Conservation (phyloP, 2,888 invertebrate species). For the Ypsolopha sequella region DNA sequence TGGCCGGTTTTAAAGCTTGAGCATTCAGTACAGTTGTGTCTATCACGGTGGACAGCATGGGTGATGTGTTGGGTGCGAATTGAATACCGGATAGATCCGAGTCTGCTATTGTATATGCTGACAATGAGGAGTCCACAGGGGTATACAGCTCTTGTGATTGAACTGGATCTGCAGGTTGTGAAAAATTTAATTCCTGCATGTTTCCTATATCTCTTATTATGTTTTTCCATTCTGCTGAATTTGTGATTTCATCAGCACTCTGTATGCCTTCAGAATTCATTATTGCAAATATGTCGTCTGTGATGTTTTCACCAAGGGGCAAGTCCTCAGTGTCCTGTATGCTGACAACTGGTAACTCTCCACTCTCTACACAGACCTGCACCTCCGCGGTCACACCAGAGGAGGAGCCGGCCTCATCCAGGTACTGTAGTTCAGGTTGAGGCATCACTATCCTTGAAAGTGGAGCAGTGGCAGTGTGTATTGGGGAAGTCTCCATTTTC, state of each 20-base stretch:
- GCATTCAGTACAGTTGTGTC: conserved; percentile 24
- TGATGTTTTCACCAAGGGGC: conserved; percentile 56
- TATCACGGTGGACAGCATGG: conserved; percentile 34
- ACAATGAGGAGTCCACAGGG: conserved; percentile 30
- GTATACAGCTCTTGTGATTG: conserved; percentile 44
- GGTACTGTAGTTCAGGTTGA: conserved; percentile 46
- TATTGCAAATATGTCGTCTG: conserved; percentile 63
- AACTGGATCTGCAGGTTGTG: conserved; percentile 37
- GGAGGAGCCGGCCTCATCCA: conserved; percentile 44
- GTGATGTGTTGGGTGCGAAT: conserved; percentile 47
- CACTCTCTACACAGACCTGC: conserved; percentile 55
- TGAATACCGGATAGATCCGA: conserved; percentile 42
- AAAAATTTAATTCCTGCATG: conserved; percentile 59
- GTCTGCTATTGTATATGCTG: conserved; percentile 40
- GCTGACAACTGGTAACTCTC: conserved; percentile 63
- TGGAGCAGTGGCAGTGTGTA: conserved; percentile 45
- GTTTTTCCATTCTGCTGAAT: conserved; percentile 62
- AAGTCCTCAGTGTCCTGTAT: conserved; percentile 64
- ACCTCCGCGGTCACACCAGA: conserved; percentile 44
- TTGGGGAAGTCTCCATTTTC: conserved; percentile 47
- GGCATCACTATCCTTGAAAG: conserved; percentile 52
- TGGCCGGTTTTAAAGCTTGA: conserved; percentile 26
- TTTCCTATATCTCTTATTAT: conserved; percentile 62
- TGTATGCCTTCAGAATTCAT: conserved; percentile 67
- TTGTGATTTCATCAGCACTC: conserved; percentile 60